A percentile compares a stretch with the other conserved stretches of the same genome.
Evolutionary conservation across 2,888 invertebrate genomes (phyloP).

Genomic region (Phoenoteleia sp.): DNA sequence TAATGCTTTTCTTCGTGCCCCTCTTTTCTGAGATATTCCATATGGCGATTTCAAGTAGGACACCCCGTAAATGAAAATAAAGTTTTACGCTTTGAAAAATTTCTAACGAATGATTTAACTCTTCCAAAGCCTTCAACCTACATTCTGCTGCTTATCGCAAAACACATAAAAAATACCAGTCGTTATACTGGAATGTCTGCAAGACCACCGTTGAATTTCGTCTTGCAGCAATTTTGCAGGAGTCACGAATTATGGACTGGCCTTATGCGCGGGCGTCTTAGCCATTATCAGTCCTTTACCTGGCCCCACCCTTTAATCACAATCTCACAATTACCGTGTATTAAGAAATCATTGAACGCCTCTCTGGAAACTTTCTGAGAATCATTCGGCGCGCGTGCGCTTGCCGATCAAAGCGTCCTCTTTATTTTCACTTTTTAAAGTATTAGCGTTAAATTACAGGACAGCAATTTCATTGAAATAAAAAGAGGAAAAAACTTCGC

Average conservation of each 20-base stretch:
- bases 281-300: conserved; percentile 69
- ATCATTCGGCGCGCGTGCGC: conserved; percentile 52
- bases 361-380: conserved; percentile 65
- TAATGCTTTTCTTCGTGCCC: too few relatives aligned
- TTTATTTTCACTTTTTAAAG: conserved; percentile 48
- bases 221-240: conserved; percentile 51
- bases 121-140: not conserved
- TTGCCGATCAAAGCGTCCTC: conserved; percentile 33
- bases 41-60: too few relatives aligned
- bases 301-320: conserved; percentile 66
- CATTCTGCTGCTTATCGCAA: not conserved
- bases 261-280: conserved; percentile 67
- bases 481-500: not conserved
- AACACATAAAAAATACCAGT: conserved; percentile 28
- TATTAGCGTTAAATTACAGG: conserved; percentile 51
- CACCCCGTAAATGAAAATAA: too few relatives aligned
- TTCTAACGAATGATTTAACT: not conserved
- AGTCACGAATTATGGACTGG: conserved; percentile 58
- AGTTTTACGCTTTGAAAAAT: not conserved
- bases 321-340: conserved; percentile 65
- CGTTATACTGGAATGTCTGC: conserved; percentile 44
- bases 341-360: conserved; percentile 73
- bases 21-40: too few relatives aligned
- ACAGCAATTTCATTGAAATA: conserved; percentile 24
- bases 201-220: conserved; percentile 43